phyloP scores from a whole-genome alignment of 1,140 invertebrate species.

The Rhagoletis zephyria region DNA sequence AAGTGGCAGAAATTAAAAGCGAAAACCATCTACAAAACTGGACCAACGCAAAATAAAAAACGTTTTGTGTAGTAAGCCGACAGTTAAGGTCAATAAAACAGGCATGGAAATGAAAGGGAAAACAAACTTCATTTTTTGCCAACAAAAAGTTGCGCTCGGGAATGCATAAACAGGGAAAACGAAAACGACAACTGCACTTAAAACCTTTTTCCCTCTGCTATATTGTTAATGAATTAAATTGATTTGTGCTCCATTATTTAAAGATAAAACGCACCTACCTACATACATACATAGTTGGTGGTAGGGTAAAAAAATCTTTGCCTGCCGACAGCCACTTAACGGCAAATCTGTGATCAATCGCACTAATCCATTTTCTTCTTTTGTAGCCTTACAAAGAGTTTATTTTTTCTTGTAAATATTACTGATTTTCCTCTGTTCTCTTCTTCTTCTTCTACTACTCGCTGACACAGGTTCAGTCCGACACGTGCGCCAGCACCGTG shows the following conservation, averaged over 20 bases:
- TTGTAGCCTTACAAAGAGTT: background rate
- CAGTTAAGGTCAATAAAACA: too few species aligned
- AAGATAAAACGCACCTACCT: background rate
- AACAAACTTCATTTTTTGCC: too few species aligned
- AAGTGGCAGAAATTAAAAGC: background rate
- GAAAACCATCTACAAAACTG: background rate
- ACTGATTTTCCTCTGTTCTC: background rate
- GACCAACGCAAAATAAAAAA: too few species aligned
- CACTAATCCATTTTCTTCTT: constrained; percentile 3
- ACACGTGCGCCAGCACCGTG: constrained; percentile 90
- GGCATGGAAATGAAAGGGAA: too few species aligned
- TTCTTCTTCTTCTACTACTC: background rate
- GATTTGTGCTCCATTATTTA: background rate
- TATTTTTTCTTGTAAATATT: background rate
- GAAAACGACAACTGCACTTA: too few species aligned
- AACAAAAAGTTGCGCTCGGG: too few species aligned
- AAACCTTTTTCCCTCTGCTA: too few species aligned
- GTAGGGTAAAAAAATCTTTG: background rate
- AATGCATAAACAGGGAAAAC: too few species aligned
- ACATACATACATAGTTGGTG: too few species aligned
- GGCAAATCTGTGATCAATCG: constrained; percentile 23
- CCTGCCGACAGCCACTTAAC: background rate
- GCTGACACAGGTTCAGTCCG: constrained; percentile 83
- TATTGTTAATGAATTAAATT: background rate
- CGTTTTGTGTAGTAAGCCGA: too few species aligned